Conservation (phyloP, 2,888 invertebrate genomes). For the Belgica antarctica region DNA sequence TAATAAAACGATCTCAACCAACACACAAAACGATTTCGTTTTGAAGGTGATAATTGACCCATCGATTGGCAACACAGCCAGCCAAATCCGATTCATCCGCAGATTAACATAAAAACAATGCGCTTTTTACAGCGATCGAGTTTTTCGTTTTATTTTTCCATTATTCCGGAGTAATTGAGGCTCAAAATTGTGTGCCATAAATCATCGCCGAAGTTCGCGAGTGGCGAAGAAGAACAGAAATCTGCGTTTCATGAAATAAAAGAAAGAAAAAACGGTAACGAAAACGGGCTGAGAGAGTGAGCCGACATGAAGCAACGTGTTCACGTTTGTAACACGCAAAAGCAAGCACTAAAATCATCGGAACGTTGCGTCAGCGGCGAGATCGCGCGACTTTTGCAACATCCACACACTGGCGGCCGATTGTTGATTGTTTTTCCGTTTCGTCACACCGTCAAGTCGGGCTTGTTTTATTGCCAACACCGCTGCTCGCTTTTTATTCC, state of each 20-base stretch:
- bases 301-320: not conserved
- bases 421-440: constrained; percentile 8
- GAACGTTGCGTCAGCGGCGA: constrained; percentile 8
- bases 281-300: not conserved
- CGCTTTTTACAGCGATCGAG: not conserved
- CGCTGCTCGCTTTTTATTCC: too few relatives aligned
- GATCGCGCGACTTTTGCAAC: constrained; percentile 42
- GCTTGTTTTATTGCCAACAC: constrained; percentile 11
- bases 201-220: not conserved
- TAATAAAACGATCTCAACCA: not conserved
- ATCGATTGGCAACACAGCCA: constrained; percentile 12
- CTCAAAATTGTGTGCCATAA: constrained; percentile 6
- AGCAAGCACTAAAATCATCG: not conserved
- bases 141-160: too few relatives aligned
- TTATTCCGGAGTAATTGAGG: constrained; percentile 2
- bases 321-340: not conserved
- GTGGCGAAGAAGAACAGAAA: not conserved
- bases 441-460: not conserved
- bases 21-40: constrained; percentile 10
- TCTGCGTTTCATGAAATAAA: constrained; percentile 12
- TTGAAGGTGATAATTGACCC: constrained; percentile 35
- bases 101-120: not conserved
- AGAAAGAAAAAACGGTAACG: constrained; percentile 8
- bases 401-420: constrained; percentile 16
- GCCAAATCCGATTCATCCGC: constrained; percentile 8